Conservation (phyloP, 2,888 invertebrate genomes). For the Elaeidobius kamerunicus region DNA sequence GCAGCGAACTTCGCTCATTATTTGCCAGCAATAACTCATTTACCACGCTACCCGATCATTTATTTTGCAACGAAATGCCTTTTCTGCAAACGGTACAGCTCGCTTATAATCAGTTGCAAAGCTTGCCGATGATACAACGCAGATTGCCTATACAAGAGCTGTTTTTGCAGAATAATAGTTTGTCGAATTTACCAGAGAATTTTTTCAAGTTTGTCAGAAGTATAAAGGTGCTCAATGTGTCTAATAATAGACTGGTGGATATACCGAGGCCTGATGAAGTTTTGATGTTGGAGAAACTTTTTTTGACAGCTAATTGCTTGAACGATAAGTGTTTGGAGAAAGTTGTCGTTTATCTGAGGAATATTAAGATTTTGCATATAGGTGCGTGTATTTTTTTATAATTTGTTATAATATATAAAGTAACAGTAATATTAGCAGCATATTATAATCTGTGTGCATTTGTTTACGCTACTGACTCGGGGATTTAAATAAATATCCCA, state of each 20-base stretch:
- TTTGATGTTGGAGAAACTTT: conserved; percentile 64
- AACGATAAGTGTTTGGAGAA: conserved; percentile 59
- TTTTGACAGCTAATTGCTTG: conserved; percentile 73
- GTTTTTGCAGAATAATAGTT: conserved; percentile 74
- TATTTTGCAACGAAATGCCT: conserved; percentile 71
- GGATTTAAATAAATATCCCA: too few relatives aligned
- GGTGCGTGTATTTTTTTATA: conserved; percentile 46
- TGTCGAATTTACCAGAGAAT: conserved; percentile 70
- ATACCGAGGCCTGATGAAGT: conserved; percentile 59
- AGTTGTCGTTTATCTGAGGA: conserved; percentile 61
- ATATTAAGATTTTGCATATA: conserved; percentile 68
- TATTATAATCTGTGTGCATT: too few relatives aligned
- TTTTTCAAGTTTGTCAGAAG: conserved; percentile 67
- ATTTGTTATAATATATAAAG: not conserved
- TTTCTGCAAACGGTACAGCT: conserved; percentile 71
- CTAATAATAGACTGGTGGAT: conserved; percentile 72
- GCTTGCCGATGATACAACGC: conserved; percentile 68
- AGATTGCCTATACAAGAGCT: conserved; percentile 66
- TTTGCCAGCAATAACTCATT: conserved; percentile 74
- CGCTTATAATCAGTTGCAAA: conserved; percentile 73
- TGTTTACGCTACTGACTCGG: too few relatives aligned
- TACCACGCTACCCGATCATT: conserved; percentile 66
- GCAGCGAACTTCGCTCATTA: conserved; percentile 67
- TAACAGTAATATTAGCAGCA: too few relatives aligned
- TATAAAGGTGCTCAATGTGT: conserved; percentile 69